Conservation (phyloP, 1,140 invertebrate genomes). For the Drosophila ironensis region DNA sequence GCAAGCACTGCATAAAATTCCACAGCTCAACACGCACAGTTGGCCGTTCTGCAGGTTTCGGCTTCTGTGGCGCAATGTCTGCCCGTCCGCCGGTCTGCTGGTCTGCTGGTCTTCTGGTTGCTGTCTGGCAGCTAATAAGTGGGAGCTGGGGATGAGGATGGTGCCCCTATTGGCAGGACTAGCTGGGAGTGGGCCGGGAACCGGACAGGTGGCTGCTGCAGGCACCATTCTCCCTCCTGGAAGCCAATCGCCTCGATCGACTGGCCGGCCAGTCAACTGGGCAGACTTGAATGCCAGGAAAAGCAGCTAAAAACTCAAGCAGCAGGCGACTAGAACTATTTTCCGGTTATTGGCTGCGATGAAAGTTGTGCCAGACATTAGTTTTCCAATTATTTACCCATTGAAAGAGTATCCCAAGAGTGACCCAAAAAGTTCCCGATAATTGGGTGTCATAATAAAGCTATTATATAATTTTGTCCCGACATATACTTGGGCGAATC, state of each 20-base stretch:
- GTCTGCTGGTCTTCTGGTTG: conserved; percentile 23
- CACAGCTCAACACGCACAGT: conserved; percentile 64
- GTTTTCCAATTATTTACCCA: background rate
- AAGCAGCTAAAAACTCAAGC: background rate
- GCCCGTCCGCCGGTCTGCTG: too few relatives aligned
- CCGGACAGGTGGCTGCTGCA: conserved; percentile 38
- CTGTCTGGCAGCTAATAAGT: conserved; percentile 2
- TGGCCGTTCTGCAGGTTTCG: conserved; percentile 2
- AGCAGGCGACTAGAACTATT: conserved; percentile 24
- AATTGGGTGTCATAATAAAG: too few relatives aligned
- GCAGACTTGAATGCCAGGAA: conserved; percentile 14
- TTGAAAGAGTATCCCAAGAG: too few relatives aligned
- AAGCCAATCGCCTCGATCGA: conserved; percentile 57
- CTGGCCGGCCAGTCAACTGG: conserved; percentile 33
- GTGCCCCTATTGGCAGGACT: conserved; percentile 16
- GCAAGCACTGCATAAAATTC: conserved; percentile 72
- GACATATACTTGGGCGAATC: too few relatives aligned
- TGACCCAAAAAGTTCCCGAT: too few relatives aligned
- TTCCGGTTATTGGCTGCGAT: conserved; percentile 60
- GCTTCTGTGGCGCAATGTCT: conserved; percentile 72
- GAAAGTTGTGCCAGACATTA: conserved; percentile 48
- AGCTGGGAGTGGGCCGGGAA: conserved; percentile 34
- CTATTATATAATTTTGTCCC: too few relatives aligned
- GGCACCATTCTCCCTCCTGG: conserved; percentile 50
- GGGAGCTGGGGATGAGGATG: conserved; percentile 22